Evolutionary conservation across 1,140 invertebrate genomes (phyloP).

Genomic region (Leptoteleia sp.): DNA sequence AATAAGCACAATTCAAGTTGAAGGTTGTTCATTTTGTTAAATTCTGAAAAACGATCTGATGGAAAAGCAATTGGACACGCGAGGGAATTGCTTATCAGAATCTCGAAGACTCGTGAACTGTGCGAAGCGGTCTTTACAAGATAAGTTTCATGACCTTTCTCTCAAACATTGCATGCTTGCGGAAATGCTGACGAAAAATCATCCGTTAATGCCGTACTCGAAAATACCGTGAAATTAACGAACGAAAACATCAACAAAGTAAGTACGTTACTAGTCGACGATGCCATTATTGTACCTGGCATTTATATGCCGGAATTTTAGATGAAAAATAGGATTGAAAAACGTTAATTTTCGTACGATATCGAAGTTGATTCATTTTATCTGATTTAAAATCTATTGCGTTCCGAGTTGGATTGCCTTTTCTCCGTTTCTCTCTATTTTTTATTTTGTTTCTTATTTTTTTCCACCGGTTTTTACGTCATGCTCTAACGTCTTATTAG

Average conservation of each 20-base stretch:
- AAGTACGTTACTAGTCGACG: too few species aligned
- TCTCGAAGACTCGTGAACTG: constrained; percentile 22
- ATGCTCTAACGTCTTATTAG: constrained; percentile 12
- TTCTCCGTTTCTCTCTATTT: too few species aligned
- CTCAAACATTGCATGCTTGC: constrained; percentile 31
- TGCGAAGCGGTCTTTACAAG: constrained; percentile 32
- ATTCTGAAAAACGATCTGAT: constrained; percentile 59
- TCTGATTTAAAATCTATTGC: constrained; percentile 12
- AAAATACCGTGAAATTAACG: constrained; percentile 25
- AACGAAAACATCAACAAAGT: constrained; percentile 1
- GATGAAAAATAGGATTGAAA: too few species aligned
- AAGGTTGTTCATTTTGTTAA: constrained; percentile 53
- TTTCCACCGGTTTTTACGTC: neutral
- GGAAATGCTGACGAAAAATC: constrained; percentile 13
- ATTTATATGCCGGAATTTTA: too few species aligned
- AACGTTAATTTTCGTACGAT: too few species aligned
- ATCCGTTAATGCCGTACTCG: constrained; percentile 1
- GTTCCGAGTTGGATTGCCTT: too few species aligned
- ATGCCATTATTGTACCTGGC: too few species aligned
- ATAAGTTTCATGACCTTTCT: constrained; percentile 50
- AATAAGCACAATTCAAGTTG: constrained; percentile 36
- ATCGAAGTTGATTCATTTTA: constrained; percentile 15
- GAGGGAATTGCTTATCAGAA: constrained; percentile 57
- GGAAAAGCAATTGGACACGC: constrained; percentile 59
- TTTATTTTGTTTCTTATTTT: too few species aligned